Evolutionary conservation across 64 coral and sea anemone species (phyloP).

Genomic region (Cladopsammia gracilis): DNA sequence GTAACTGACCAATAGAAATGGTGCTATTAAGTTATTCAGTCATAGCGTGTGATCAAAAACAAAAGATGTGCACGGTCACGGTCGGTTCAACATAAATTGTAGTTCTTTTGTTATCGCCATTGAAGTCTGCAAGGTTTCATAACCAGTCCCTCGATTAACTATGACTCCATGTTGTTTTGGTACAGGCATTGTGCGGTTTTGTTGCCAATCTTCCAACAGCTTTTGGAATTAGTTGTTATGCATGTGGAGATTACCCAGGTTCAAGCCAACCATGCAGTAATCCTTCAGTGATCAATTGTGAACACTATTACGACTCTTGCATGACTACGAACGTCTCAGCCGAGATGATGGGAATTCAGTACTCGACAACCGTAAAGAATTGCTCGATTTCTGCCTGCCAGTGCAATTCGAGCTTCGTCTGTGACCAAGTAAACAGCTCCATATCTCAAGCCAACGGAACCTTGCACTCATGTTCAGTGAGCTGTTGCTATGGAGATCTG

Average conservation of each 20-base stretch:
- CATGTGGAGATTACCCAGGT: not conserved
- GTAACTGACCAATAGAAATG: too few species aligned
- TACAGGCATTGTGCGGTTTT: too few species aligned
- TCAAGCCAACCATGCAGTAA: not conserved
- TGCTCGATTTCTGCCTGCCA: not conserved
- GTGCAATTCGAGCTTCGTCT: not conserved
- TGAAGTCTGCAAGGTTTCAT: too few species aligned
- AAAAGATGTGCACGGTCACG: too few species aligned
- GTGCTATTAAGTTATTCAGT: too few species aligned
- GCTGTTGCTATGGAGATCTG: too few species aligned
- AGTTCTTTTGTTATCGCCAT: too few species aligned
- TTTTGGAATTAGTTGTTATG: not conserved
- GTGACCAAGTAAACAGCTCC: not conserved
- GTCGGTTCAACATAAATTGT: too few species aligned
- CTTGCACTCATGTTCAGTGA: too few species aligned
- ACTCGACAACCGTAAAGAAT: not conserved
- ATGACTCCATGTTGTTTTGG: too few species aligned
- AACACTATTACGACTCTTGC: not conserved
- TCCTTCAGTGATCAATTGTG: not conserved
- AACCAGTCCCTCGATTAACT: too few species aligned
- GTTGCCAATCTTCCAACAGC: not conserved
- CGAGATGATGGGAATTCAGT: not conserved
- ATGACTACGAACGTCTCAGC: not conserved
- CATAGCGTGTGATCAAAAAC: too few species aligned
- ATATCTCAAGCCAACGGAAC: not conserved